Conservation (phyloP, 35 echinoderm and acorn worm genomes). For the Patiria miniata region DNA sequence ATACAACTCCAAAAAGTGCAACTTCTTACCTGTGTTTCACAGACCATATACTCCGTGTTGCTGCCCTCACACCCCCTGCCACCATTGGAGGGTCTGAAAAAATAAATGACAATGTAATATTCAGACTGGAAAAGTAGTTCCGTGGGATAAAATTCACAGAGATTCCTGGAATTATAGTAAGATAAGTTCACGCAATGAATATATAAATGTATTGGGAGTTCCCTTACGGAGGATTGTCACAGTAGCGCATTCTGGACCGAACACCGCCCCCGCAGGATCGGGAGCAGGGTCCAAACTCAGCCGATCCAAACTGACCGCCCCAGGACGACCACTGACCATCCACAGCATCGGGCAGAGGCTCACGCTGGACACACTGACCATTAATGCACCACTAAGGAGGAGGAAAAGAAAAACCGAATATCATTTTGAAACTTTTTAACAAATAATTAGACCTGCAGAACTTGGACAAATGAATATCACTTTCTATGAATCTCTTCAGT, state of each 20-base stretch:
- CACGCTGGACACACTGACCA: slow-evolving; percentile 1
- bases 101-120: not conserved
- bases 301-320: not conserved
- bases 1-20: not conserved
- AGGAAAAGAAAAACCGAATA: not conserved
- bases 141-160: too few relatives aligned
- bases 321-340: slow-evolving; percentile 78
- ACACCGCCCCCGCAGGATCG: slow-evolving; percentile 80
- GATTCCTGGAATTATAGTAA: too few relatives aligned
- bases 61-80: not conserved
- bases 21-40: slow-evolving; percentile 9
- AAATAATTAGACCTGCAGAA: too few relatives aligned
- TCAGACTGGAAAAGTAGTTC: too few relatives aligned
- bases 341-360: slow-evolving; percentile 36
- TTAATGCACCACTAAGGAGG: not conserved
- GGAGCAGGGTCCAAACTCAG: slow-evolving; percentile 64
- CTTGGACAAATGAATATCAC: too few relatives aligned
- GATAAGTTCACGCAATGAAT: too few relatives aligned
- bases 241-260: slow-evolving; percentile 48
- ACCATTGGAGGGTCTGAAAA: slow-evolving; percentile 16
- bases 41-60: not conserved
- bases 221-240: slow-evolving; percentile 61
- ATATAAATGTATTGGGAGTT: not conserved
- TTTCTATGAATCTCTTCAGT: too few relatives aligned
- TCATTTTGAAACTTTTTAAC: not conserved